Evolutionary conservation across 2,797 vertebrate species (phyloP), one percentile per base, ranked within the genome.

Genomic region (Sibirionetta formosa): DNA sequence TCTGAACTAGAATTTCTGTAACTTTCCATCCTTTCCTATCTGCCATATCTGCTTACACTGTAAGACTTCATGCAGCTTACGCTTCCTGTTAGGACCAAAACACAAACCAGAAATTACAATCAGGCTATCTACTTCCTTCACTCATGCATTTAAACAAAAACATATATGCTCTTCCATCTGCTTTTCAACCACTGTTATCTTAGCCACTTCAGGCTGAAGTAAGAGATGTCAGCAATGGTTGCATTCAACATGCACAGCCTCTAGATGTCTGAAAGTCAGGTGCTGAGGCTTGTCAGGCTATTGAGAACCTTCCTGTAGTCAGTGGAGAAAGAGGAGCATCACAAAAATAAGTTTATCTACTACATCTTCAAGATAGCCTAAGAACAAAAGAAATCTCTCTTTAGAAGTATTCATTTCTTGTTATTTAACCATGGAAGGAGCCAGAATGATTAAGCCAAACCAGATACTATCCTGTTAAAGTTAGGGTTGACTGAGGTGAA

Each of bases 71-170:
- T 48, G 40, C 36, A 87, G 17, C 26, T 87, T 93, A 89, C 80
- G 42, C 50, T 90, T 94, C 69, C 69, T 81, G 64, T 61, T 91
- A 75, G 40, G 53, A 61, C 68, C 89, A 53, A 91, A 91, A 77
- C 77, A 60, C 35, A 90, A 90, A 76, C 77, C 23, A 73, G 84
- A 82, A 92, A 90, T 78, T 88, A 57, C 81, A 83, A 93, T 94
- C 72, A 93, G 75, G 68, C 82, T 44, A 90, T 82, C n/a, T 82
- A 9, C 66, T 38, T 54, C 91, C 33, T 93, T 66, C 36, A 78
- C 27, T 88, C 69, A 12, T 81, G 1, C 61, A 75, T 94, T 93
- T 81, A 91, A 91, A 91, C 44, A 88, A 83, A 86, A 86, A 48
- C 2, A 18, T 60, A 33, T n/a, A 40, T 0, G 0, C 1, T 35